A percentile compares a stretch with the other conserved stretches of the same genome.
Evolutionary conservation across 2,113 vertebrate genomes (phyloP).

Genomic region (Heterocephalus glaber): DNA sequence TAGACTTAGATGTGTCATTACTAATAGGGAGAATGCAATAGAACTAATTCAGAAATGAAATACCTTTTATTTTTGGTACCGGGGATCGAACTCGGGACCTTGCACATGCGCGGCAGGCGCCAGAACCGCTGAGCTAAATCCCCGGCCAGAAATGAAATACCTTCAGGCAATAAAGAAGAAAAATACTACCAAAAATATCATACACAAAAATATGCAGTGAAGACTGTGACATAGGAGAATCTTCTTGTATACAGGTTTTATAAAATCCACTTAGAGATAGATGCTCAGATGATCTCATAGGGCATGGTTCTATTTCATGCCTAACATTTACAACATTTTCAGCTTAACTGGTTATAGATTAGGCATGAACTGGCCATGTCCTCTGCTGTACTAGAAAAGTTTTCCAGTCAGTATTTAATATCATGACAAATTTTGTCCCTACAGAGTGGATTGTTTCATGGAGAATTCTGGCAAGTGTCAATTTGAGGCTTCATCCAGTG

Average conservation of each 20-base stretch:
- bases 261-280: background rate
- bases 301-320: background rate
- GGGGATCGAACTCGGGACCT: too few relatives aligned
- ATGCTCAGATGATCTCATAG: background rate
- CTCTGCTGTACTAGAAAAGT: background rate
- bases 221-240: background rate
- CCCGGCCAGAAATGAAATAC: background rate
- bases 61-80: too few relatives aligned
- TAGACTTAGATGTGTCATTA: background rate
- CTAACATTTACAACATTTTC: background rate
- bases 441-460: background rate
- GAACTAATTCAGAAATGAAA: background rate
- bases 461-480: background rate
- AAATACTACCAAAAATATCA: background rate
- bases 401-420: background rate
- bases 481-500: background rate
- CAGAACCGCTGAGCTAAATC: too few relatives aligned
- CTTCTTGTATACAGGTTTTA: background rate
- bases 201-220: background rate
- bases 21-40: background rate
- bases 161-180: background rate
- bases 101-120: too few relatives aligned
- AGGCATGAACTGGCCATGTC: background rate
- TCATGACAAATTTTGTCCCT: background rate
- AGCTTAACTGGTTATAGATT: background rate